Base-by-base conservation (phyloP, 30 jellyfish, hydroid and myxozoan genomes). In the Pelagia noctiluca region DNA sequence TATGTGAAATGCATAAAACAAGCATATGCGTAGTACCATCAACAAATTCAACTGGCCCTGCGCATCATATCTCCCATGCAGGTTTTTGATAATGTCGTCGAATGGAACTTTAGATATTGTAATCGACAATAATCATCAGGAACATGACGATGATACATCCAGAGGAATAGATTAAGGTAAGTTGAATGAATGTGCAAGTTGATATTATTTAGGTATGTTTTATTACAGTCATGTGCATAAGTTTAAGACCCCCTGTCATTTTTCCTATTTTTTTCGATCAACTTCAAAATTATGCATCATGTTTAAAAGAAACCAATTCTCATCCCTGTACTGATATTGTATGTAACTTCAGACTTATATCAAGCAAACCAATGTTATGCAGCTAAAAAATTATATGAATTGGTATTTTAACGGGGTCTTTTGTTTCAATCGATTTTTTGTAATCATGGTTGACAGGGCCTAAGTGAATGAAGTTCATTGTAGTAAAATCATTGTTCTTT, bases 21-120 rank as follows among this genome's bases (percentile, higher is more conserved):
- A 42, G 57, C 57, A 16, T 42, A 42, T 42, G 57, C 57, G 57
- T 42, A 42, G 57, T 42, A 42, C 57, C 57, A 42, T 42, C 57
- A 42, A 42, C 57, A 42, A 42, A 42, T 42, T 42, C 57, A 42
- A 42, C 57, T 42, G 57, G 57, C 57, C 16, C 16, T 42, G 57
- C 57, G 57, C 57, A 42, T 16, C 8, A 16, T 42, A 5, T 5
- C 57, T 8, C 16, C 16, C 8, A 8, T 16, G 16, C 16, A 5
- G 8, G 8, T 42, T 42, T 42, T 16, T 5, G 8, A 42, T 16
- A 42, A 42, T 42, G 57, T 8, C 57, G 57, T 42, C 57, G 12
- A 8, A 42, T 42, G 16, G 12, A 42, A 42, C 57, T 42, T 42
- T 16, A 42, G 57, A 42, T 5, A 42, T 42, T 42, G 57, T 42